phyloP scores from a whole-genome alignment of 2,888 invertebrate genomes.

The Acleris holmiana region DNA sequence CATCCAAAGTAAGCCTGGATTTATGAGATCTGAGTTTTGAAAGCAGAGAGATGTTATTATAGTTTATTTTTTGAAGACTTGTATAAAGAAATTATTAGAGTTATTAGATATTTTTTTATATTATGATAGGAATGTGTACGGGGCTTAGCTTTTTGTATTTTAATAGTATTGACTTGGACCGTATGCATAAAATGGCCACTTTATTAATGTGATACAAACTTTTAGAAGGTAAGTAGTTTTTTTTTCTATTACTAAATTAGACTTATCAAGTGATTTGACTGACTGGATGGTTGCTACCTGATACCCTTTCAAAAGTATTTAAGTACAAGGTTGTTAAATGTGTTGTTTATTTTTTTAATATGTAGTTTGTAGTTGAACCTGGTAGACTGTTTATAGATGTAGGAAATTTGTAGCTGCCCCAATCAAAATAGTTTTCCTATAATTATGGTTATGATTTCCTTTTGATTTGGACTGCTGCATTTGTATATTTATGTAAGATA shows the following conservation, averaged over 20 bases:
- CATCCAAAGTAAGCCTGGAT: conserved; percentile 20
- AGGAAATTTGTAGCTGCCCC: conserved; percentile 9
- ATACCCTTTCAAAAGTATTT: conserved; percentile 41
- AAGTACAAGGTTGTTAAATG: conserved; percentile 39
- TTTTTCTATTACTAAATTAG: conserved; percentile 20
- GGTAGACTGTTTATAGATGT: conserved; percentile 36
- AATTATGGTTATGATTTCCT: no score
- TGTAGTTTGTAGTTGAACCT: conserved; percentile 19
- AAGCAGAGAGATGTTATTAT: conserved; percentile 27
- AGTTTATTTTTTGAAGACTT: conserved; percentile 41
- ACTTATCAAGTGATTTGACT: conserved; percentile 31
- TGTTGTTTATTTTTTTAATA: conserved; percentile 38
- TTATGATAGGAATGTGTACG: conserved; percentile 19
- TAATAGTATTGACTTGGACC: conserved; percentile 25
- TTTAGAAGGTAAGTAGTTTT: conserved; percentile 28
- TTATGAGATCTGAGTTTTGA: conserved; percentile 35
- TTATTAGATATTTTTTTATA: conserved; percentile 32
- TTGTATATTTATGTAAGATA: conserved; percentile 26
- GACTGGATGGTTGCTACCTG: conserved; percentile 30
- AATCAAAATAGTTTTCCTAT: neutral
- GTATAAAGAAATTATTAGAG: conserved; percentile 23
- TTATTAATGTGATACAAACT: conserved; percentile 32
- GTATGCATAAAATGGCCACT: conserved; percentile 28
- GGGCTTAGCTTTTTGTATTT: conserved; percentile 31
- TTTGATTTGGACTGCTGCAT: neutral